Percentiles rank a stretch among this genome's conserved stretches.
These are phyloP conservation scores for Drosophila paramelanica DNA, from an alignment of 2,888 invertebrate genomes.

Conservation along the genomic window DNA sequence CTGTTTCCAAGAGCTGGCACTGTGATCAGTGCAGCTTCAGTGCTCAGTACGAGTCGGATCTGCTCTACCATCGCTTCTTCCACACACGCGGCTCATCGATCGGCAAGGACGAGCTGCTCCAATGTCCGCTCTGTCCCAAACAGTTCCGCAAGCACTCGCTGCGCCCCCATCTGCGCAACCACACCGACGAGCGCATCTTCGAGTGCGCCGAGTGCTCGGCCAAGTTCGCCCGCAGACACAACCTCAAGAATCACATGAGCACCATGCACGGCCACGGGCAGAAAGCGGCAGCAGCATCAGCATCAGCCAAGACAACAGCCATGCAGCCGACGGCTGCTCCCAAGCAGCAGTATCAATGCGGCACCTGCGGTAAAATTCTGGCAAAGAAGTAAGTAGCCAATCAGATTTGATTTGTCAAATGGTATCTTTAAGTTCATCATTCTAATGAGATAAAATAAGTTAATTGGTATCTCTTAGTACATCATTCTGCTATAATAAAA, in stretches of 20 bases:
- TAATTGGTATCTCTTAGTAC: not conserved
- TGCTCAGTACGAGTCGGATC: constrained; percentile 89
- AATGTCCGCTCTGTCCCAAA: constrained; percentile 89
- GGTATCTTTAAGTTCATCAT: not conserved
- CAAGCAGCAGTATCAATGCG: constrained; percentile 78
- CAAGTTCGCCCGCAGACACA: constrained; percentile 89
- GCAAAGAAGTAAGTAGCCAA: constrained; percentile 85
- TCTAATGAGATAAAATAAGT: not conserved
- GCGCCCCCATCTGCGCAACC: constrained; percentile 89
- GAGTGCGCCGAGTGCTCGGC: constrained; percentile 88
- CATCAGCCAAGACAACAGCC: too few relatives aligned
- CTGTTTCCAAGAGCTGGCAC: constrained; percentile 31
- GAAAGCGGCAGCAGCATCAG: not conserved
- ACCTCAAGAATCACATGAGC: constrained; percentile 88
- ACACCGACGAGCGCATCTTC: constrained; percentile 91
- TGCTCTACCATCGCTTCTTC: constrained; percentile 90
- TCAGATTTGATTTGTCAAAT: not conserved
- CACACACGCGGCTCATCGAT: constrained; percentile 85
- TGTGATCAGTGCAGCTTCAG: constrained; percentile 79
- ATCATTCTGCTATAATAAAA: not conserved
- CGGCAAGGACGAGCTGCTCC: constrained; percentile 77
- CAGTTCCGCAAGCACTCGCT: constrained; percentile 88
- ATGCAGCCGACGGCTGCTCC: not conserved
- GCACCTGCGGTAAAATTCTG: constrained; percentile 85
- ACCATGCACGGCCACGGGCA: constrained; percentile 84